phyloP scores from a whole-genome alignment of 2,797 vertebrate species.

The Tenualosa thibaudeaui region DNA sequence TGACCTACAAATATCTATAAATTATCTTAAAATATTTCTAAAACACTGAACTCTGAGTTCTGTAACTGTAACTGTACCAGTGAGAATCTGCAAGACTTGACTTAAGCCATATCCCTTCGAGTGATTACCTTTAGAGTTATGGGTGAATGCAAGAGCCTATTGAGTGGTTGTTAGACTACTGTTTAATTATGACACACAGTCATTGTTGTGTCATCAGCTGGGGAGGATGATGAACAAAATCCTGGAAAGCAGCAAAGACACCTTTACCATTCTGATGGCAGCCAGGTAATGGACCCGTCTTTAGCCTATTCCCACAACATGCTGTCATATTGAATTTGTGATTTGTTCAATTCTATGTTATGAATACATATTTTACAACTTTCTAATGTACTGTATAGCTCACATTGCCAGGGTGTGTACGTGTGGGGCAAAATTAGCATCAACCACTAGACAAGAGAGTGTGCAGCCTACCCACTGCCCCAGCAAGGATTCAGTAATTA shows the following conservation, averaged over 20 bases:
- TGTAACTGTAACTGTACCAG: too few relatives aligned
- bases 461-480: neutral
- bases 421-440: neutral
- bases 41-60: too few relatives aligned
- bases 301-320: neutral
- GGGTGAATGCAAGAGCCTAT: too few relatives aligned
- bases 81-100: too few relatives aligned
- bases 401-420: neutral
- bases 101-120: too few relatives aligned
- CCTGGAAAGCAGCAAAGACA: neutral
- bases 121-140: too few relatives aligned
- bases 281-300: neutral
- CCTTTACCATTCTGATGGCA: neutral
- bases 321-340: neutral
- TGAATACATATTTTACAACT: neutral
- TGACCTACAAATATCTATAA: too few relatives aligned
- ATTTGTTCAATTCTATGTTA: neutral
- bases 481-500: neutral
- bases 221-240: neutral
- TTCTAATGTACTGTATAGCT: neutral
- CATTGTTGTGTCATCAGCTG: constrained; percentile 1
- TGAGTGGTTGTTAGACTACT: neutral
- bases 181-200: neutral
- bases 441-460: neutral
- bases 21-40: too few relatives aligned